phyloP scores from a whole-genome alignment of 1,140 invertebrate species.

The Cotesia chilonis region DNA sequence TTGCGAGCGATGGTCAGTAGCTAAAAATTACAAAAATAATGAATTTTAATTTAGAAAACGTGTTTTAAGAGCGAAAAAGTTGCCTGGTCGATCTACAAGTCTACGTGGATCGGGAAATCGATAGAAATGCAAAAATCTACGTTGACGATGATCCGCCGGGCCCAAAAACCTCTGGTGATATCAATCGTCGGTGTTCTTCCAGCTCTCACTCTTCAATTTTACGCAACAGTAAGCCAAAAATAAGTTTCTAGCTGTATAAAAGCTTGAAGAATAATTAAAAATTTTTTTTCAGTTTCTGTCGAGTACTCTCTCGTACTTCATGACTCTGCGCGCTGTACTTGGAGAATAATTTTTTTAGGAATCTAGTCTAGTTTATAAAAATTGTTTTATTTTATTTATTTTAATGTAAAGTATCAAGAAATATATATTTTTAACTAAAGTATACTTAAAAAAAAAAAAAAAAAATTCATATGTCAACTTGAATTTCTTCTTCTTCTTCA shows the following conservation, averaged over 20 bases:
- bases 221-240: constrained; percentile 26
- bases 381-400: too few species aligned
- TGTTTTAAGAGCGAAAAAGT: constrained; percentile 33
- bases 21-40: constrained; percentile 1
- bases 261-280: not conserved
- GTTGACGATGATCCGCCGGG: constrained; percentile 28
- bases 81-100: constrained; percentile 34
- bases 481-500: constrained; percentile 62
- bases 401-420: not conserved
- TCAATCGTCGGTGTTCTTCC: constrained; percentile 21
- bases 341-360: not conserved
- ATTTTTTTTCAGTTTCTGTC: constrained; percentile 31
- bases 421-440: not conserved
- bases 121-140: constrained; percentile 25
- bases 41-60: not conserved
- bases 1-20: constrained; percentile 40
- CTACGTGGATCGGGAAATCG: constrained; percentile 24
- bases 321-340: constrained; percentile 28
- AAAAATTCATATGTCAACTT: constrained; percentile 55
- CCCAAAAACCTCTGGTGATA: constrained; percentile 35
- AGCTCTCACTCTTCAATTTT: constrained; percentile 20
- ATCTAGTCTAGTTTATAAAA: too few species aligned
- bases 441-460: not conserved
- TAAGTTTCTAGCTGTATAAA: not conserved
- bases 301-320: constrained; percentile 37